Conservation (phyloP, 2,888 invertebrate genomes). For the Tenthredo distinguenda region DNA sequence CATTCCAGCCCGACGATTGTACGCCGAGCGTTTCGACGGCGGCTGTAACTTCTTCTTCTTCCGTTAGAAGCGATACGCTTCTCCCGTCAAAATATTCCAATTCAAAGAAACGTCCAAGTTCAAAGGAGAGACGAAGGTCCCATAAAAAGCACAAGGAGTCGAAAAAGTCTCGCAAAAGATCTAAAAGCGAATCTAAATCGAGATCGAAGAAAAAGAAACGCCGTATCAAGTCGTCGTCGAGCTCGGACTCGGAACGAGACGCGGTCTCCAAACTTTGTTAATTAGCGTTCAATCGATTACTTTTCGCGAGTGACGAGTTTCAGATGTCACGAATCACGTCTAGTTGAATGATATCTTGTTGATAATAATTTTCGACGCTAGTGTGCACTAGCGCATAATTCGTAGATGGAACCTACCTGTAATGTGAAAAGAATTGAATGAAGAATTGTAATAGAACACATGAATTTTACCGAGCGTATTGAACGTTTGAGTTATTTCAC, state of each 20-base stretch:
- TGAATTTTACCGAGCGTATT: neutral
- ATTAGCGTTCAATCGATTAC: neutral
- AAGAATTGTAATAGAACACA: conserved; percentile 9
- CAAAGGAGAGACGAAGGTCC: conserved; percentile 63
- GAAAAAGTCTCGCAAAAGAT: conserved; percentile 61
- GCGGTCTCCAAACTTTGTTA: neutral
- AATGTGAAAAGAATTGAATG: neutral
- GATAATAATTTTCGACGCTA: conserved; percentile 26
- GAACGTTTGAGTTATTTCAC: conserved; percentile 14
- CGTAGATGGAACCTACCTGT: conserved; percentile 5
- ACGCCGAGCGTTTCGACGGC: conserved; percentile 33
- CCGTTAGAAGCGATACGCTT: conserved; percentile 42
- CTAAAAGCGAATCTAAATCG: conserved; percentile 66
- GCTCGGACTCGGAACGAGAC: conserved; percentile 51
- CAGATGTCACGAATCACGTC: neutral
- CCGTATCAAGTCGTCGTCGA: conserved; percentile 58
- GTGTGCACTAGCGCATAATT: conserved; percentile 17
- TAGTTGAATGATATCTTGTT: conserved; percentile 11
- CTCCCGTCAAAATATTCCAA: conserved; percentile 64
- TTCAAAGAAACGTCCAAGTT: conserved; percentile 52
- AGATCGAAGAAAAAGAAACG: conserved; percentile 61
- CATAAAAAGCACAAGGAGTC: conserved; percentile 65
- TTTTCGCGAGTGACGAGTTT: neutral
- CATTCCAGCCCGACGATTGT: conserved; percentile 53
- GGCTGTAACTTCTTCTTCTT: conserved; percentile 39